These are phyloP conservation scores for Anolis apletophallus DNA, from an alignment of 2,797 vertebrate species.

Conservation along the genomic window DNA sequence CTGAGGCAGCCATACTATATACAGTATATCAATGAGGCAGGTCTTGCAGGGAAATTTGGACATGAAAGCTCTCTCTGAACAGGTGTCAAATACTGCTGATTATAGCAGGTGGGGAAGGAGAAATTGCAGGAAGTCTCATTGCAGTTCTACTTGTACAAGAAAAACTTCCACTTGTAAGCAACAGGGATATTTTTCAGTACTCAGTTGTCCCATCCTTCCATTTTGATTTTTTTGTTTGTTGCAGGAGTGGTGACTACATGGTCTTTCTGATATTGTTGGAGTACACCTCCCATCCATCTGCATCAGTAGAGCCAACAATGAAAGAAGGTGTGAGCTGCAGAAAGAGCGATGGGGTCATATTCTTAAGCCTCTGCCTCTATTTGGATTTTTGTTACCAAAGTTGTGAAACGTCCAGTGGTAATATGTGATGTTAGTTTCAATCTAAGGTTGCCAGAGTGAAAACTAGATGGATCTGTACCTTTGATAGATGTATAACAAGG, in stretches of 20 bases:
- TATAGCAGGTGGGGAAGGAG: background rate
- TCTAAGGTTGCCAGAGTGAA: no score
- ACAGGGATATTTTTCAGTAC: background rate
- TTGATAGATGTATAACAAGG: no score
- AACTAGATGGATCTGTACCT: no score
- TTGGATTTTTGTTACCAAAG: background rate
- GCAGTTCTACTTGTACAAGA: background rate
- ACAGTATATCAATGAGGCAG: background rate
- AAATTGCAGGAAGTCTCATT: background rate
- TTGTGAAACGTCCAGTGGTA: background rate
- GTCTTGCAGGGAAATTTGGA: constrained; percentile 7
- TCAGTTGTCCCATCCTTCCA: background rate
- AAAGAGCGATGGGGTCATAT: background rate
- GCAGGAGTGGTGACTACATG: background rate
- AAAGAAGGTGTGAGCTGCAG: background rate
- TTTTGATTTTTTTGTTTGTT: background rate
- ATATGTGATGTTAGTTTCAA: background rate
- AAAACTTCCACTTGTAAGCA: background rate
- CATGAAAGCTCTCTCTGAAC: constrained; percentile 8
- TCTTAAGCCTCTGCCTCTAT: background rate
- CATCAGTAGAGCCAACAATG: background rate
- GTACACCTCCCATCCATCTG: background rate
- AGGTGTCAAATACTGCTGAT: constrained; percentile 8
- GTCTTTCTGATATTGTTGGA: background rate
- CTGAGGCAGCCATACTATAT: background rate